These are phyloP conservation scores for Coelopa pilipes DNA, from an alignment of 2,888 invertebrate genomes.

Conservation along the genomic window DNA sequence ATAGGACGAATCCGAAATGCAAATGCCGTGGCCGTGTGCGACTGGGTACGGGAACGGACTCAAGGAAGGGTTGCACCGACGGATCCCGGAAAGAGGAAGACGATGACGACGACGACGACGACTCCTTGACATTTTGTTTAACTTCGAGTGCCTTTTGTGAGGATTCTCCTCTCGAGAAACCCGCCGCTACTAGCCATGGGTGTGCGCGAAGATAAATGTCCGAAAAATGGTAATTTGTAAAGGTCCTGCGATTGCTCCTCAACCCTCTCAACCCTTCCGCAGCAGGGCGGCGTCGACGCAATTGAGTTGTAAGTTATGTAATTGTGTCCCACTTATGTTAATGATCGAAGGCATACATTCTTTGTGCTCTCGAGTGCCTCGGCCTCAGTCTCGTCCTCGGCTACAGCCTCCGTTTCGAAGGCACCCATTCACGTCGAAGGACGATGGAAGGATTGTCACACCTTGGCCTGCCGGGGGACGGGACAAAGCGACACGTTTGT, in stretches of 20 bases:
- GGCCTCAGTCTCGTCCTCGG: too few relatives aligned
- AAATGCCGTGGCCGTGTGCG: constrained; percentile 9
- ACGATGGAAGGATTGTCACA: constrained; percentile 54
- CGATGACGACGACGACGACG: constrained; percentile 17
- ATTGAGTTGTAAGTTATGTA: constrained; percentile 36
- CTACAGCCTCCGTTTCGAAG: constrained; percentile 6
- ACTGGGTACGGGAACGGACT: not conserved
- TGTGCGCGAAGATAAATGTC: constrained; percentile 49
- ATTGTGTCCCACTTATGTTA: constrained; percentile 43
- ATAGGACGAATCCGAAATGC: constrained; percentile 23
- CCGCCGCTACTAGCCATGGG: constrained; percentile 35
- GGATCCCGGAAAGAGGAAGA: not conserved
- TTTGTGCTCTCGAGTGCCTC: constrained; percentile 20
- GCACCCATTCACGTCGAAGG: too few relatives aligned
- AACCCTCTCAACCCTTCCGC: not conserved
- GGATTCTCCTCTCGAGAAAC: constrained; percentile 41
- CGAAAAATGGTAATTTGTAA: constrained; percentile 54
- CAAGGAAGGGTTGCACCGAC: constrained; percentile 18
- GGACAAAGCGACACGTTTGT: constrained; percentile 64
- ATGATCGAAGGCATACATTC: constrained; percentile 26
- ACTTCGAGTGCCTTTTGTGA: constrained; percentile 39
- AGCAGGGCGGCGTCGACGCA: constrained; percentile 21
- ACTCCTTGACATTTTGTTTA: constrained; percentile 38
- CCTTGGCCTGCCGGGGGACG: constrained; percentile 40
- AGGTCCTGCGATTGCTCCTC: constrained; percentile 1